Conservation (phyloP, 2,113 vertebrate genomes). For the Glaucomys volans region DNA sequence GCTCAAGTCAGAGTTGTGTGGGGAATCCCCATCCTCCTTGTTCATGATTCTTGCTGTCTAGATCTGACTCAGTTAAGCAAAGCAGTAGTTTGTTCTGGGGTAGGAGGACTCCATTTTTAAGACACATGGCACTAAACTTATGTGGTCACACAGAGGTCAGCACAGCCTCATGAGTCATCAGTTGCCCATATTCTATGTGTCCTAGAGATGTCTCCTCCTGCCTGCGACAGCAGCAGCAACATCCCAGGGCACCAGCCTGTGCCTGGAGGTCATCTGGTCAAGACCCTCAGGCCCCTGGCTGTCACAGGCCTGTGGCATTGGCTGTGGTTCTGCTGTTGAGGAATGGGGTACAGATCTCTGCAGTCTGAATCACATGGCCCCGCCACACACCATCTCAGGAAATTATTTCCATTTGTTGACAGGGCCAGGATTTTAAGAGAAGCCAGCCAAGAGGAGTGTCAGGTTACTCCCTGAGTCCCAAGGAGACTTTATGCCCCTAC, state of each 20-base stretch:
- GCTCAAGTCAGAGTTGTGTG: neutral
- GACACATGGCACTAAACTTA: neutral
- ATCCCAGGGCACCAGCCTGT: neutral
- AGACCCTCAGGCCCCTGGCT: too few species aligned
- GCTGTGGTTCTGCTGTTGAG: fast-evolving
- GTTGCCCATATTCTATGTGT: neutral
- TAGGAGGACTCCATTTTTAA: conserved; percentile 33
- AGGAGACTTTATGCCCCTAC: neutral
- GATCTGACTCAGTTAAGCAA: conserved; percentile 54
- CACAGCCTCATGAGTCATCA: neutral
- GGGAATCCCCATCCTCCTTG: neutral
- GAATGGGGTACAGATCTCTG: neutral
- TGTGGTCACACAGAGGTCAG: conserved; percentile 33
- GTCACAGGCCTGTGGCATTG: neutral
- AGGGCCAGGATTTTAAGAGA: conserved; percentile 56
- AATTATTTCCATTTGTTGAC: conserved; percentile 44
- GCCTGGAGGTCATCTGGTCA: neutral
- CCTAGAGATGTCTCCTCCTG: neutral
- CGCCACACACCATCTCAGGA: conserved; percentile 34
- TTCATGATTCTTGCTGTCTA: neutral
- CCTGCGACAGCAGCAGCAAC: neutral
- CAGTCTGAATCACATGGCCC: neutral
- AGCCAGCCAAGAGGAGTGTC: neutral
- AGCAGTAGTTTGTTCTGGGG: neutral
- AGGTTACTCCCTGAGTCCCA: conserved; percentile 17